A percentile compares a stretch with the other conserved stretches of the same genome.
phyloP scores from a whole-genome alignment of 2,113 vertebrate species.

The Arizona elegans region DNA sequence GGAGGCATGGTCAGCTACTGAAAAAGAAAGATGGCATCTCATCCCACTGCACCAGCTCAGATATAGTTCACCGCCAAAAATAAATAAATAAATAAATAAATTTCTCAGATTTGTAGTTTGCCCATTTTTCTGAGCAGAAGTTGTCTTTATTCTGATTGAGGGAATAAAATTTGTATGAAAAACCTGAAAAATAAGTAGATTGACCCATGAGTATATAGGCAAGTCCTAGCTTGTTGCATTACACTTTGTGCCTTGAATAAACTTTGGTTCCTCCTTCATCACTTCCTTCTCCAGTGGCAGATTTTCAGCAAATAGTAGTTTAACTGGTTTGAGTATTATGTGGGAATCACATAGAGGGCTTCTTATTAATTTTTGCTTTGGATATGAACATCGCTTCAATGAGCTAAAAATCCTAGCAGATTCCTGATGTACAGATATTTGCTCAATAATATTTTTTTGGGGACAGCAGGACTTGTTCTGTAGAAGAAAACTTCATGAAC shows the following conservation, averaged over 20 bases:
- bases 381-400: neutral
- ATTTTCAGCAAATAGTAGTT: neutral
- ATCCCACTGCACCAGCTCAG: neutral
- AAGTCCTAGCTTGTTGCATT: neutral
- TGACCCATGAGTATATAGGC: neutral
- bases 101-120: neutral
- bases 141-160: neutral
- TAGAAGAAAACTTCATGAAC: neutral
- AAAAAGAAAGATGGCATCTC: neutral
- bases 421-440: constrained; percentile 6
- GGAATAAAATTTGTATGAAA: neutral
- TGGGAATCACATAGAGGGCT: neutral
- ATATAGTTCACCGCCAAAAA: neutral
- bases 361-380: neutral
- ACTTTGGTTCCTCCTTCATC: neutral
- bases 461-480: neutral
- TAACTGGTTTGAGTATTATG: neutral
- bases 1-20: neutral
- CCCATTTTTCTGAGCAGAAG: neutral
- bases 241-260: constrained; percentile 24
- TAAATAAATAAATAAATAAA: neutral
- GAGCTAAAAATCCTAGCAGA: neutral
- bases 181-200: constrained; percentile 4
- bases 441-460: neutral
- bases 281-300: neutral